Percentiles rank a stretch among this genome's conserved stretches.
Evolutionary conservation across 1,140 invertebrate genomes (phyloP).

Genomic region (Onthophagus taurus): DNA sequence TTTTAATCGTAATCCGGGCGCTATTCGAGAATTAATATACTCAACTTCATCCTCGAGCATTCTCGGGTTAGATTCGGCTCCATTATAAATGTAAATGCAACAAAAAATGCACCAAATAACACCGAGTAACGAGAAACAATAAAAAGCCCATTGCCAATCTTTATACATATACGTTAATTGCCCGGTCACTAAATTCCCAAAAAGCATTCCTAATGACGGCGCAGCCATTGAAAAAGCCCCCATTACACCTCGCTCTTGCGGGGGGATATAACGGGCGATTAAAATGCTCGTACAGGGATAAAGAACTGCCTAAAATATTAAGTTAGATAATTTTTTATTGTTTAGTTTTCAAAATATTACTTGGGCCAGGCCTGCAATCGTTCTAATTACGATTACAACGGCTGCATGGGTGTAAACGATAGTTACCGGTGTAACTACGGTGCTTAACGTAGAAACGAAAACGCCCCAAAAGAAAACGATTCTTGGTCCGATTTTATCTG

Average conservation of each 20-base stretch:
- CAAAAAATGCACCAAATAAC: neutral
- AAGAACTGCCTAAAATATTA: constrained; percentile 3
- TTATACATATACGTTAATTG: neutral
- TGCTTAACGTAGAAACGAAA: neutral
- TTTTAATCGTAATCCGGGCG: neutral
- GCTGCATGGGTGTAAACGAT: neutral
- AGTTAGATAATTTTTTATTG: no score
- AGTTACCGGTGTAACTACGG: neutral
- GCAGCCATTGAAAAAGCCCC: constrained; percentile 3
- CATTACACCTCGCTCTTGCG: neutral
- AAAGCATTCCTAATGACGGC: constrained; percentile 2
- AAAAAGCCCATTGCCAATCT: constrained; percentile 4
- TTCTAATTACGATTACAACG: neutral
- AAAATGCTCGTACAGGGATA: constrained; percentile 8
- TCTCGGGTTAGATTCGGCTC: neutral
- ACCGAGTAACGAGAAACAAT: neutral
- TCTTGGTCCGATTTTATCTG: constrained; percentile 2
- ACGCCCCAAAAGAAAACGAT: constrained; percentile 1
- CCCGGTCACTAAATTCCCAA: constrained; percentile 3
- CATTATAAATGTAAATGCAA: neutral
- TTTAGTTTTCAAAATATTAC: no score
- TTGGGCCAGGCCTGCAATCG: neutral
- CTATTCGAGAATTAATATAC: neutral
- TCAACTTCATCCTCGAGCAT: neutral
- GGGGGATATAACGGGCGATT: constrained; percentile 10